Evolutionary conservation across 2,888 invertebrate genomes (phyloP).

Genomic region (Scotopteryx bipunctaria): DNA sequence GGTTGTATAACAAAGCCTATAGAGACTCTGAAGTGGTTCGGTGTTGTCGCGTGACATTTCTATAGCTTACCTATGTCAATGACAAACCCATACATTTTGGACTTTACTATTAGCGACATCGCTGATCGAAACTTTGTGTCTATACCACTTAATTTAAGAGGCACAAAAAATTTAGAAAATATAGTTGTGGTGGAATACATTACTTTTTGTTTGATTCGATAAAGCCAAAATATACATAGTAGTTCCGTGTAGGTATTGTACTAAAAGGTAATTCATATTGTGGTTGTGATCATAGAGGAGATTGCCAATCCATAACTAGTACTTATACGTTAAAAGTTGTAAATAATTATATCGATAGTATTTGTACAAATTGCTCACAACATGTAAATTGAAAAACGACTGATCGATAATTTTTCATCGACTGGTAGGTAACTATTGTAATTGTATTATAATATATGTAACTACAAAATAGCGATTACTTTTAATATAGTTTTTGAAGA

Average conservation of each 20-base stretch:
- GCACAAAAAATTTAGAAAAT: too few relatives aligned
- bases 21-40: too few relatives aligned
- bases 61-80: too few relatives aligned
- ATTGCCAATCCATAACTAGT: slow-evolving; percentile 76
- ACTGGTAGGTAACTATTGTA: slow-evolving; percentile 67
- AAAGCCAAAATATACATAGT: slow-evolving; percentile 34
- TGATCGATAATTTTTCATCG: slow-evolving; percentile 78
- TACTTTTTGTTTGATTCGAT: background rate
- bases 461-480: slow-evolving; percentile 31
- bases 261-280: slow-evolving; percentile 56
- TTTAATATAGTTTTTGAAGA: slow-evolving; percentile 13
- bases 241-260: slow-evolving; percentile 40
- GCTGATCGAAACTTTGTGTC: too few relatives aligned
- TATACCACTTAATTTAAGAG: too few relatives aligned
- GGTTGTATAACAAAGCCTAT: background rate
- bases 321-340: slow-evolving; percentile 54
- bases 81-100: too few relatives aligned
- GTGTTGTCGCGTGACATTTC: too few relatives aligned
- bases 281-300: slow-evolving; percentile 81
- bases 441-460: slow-evolving; percentile 32
- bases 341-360: slow-evolving; percentile 71
- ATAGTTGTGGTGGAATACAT: background rate
- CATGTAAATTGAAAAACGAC: slow-evolving; percentile 78
- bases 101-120: too few relatives aligned
- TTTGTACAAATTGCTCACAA: slow-evolving; percentile 82